phyloP scores from a whole-genome alignment of 1,140 invertebrate species.

The Tetranychus cinnabarinus region DNA sequence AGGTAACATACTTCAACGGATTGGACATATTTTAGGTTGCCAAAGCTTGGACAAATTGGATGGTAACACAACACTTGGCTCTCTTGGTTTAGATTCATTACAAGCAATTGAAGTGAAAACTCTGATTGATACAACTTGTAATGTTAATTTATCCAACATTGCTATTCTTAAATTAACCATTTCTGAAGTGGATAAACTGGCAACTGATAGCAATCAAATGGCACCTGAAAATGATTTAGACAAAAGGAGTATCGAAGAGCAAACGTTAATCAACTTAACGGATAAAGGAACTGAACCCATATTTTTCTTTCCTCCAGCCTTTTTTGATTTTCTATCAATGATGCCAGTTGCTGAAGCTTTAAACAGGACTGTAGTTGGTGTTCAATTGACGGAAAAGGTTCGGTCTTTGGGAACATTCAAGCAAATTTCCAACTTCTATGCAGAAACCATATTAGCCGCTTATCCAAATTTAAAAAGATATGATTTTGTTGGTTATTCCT shows the following conservation, averaged over 20 bases:
- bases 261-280: no score
- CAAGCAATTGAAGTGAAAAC: no score
- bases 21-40: constrained; percentile 33
- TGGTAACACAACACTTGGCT: constrained; percentile 38
- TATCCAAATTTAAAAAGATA: constrained; percentile 23
- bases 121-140: no score
- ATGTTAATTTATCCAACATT: no score
- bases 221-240: no score
- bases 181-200: no score
- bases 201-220: no score
- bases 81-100: no score
- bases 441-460: constrained; percentile 20
- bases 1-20: not conserved
- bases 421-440: constrained; percentile 50
- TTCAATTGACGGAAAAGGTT: constrained; percentile 57
- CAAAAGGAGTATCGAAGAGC: no score
- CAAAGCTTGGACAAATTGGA: constrained; percentile 70
- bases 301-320: constrained; percentile 84
- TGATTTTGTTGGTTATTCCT: constrained; percentile 73
- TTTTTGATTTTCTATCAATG: constrained; percentile 47
- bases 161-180: no score
- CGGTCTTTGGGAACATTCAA: constrained; percentile 33
- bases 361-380: constrained; percentile 52
- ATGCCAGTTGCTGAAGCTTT: constrained; percentile 39
- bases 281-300: no score